Evolutionary conservation across 30 jellyfish, hydroid and myxozoan genomes (phyloP).

Genomic region (Turritopsis rubra): DNA sequence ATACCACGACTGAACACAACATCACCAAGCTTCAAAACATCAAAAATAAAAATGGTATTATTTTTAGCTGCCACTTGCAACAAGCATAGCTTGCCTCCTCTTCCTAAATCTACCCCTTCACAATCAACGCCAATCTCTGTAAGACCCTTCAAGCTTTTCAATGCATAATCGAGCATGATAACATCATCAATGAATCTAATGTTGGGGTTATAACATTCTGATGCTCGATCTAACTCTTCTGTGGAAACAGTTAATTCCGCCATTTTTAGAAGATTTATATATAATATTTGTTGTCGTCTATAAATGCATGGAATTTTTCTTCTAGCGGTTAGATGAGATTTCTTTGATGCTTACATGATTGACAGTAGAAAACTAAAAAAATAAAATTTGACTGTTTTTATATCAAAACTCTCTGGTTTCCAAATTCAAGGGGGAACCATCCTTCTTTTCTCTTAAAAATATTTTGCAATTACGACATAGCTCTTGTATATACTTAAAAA

Average conservation of each 20-base stretch:
- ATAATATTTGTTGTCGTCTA: background rate
- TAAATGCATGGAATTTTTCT: background rate
- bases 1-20: background rate
- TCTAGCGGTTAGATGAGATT: background rate
- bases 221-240: background rate
- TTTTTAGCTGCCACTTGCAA: slow-evolving; percentile 22
- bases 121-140: slow-evolving; percentile 37
- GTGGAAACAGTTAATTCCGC: background rate
- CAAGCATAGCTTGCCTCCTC: slow-evolving; percentile 20
- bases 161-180: background rate
- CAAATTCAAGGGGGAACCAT: too few species aligned
- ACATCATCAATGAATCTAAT: background rate
- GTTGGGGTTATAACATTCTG: background rate
- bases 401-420: too few species aligned
- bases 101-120: slow-evolving; percentile 32
- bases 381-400: too few species aligned
- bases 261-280: background rate
- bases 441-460: too few species aligned
- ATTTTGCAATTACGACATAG: too few species aligned
- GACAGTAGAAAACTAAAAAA: background rate
- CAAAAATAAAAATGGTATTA: slow-evolving; percentile 24
- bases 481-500: too few species aligned
- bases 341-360: background rate
- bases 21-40: slow-evolving; percentile 27
- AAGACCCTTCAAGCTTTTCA: background rate